Evolutionary conservation across 2,888 invertebrate species (phyloP), one percentile per base, ranked within the genome.

Genomic region (Sipha maydis): DNA sequence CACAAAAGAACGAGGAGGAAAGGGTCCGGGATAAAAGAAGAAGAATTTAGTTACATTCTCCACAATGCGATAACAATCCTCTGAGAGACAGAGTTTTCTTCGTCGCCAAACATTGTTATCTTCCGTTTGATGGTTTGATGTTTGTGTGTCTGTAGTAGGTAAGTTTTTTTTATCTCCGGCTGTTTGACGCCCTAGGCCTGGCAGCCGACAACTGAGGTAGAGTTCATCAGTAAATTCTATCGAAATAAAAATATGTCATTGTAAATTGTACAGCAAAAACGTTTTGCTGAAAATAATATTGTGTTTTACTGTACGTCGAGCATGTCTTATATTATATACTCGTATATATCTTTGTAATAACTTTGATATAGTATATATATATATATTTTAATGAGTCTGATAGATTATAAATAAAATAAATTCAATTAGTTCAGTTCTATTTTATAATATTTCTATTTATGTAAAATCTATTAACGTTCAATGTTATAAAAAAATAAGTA

Each of bases 91-190:
- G 88, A 88, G 88, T 82, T 88, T 88, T 80, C 88, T 48, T 88
- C 86, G 86, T 80, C 80, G 73, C 88, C 75, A 88, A 88, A 88
- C 88, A 88, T 75, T 61, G 88, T 88, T 88, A 88, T 88, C 88
- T 88, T 67, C 88, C 48, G 88, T 88, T 88, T 88, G 88, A 88
- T 88, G 88, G 88, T 88, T 88, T 88, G 82, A 88, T 88, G 88
- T 82, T 75, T 82, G 82, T 88, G 28, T 19, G 61, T 88, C 80
- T 80, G 61, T 75, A 56, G 88, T 75, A 80, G 61, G 41, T 67
- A 67, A 76, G 79, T 80, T 88, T 88, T 82, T 78, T 86, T 82
- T 75, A 75, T 75, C 67, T 82, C 41, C 56, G 41, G 14, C 9
- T 61, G 61, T 75, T 61, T 75, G 80, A 88, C 48, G 88, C 88